Evolutionary conservation across 2,888 invertebrate species (phyloP).

Genomic region (Trichogramma dendrolimi): DNA sequence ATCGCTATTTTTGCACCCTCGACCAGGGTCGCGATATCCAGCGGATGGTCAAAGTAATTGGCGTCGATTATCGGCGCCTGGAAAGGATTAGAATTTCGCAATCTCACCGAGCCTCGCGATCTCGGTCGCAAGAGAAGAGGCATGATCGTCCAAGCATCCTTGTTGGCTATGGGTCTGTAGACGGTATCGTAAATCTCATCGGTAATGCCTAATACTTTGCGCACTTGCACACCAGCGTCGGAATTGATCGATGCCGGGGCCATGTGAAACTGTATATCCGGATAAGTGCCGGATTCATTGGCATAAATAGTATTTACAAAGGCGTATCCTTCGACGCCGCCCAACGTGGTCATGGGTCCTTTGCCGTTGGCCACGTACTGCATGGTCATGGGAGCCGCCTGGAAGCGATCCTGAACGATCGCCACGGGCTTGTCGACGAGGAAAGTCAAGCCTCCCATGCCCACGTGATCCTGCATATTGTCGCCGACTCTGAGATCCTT

Average conservation of each 20-base stretch:
- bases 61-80: constrained; percentile 86
- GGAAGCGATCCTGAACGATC: constrained; percentile 74
- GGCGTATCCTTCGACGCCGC: constrained; percentile 83
- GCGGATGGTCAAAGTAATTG: constrained; percentile 81
- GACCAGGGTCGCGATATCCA: constrained; percentile 74
- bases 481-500: constrained; percentile 73
- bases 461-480: constrained; percentile 85
- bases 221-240: constrained; percentile 70
- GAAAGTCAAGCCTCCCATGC: constrained; percentile 78
- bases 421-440: constrained; percentile 78
- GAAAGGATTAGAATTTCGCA: constrained; percentile 78
- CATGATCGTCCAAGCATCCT: constrained; percentile 79
- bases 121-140: constrained; percentile 76
- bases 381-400: constrained; percentile 75
- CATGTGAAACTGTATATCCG: constrained; percentile 90
- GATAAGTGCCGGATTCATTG: constrained; percentile 73
- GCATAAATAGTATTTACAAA: constrained; percentile 83
- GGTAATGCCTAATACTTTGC: constrained; percentile 74
- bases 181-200: constrained; percentile 77
- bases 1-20: constrained; percentile 78
- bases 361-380: constrained; percentile 73
- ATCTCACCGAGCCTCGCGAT: constrained; percentile 72
- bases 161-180: constrained; percentile 74
- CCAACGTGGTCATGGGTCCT: constrained; percentile 82
- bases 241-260: constrained; percentile 84